Evolutionary conservation across 2,797 vertebrate species (phyloP), one percentile per base, ranked within the genome.

Genomic region (Trachurus trachurus): DNA sequence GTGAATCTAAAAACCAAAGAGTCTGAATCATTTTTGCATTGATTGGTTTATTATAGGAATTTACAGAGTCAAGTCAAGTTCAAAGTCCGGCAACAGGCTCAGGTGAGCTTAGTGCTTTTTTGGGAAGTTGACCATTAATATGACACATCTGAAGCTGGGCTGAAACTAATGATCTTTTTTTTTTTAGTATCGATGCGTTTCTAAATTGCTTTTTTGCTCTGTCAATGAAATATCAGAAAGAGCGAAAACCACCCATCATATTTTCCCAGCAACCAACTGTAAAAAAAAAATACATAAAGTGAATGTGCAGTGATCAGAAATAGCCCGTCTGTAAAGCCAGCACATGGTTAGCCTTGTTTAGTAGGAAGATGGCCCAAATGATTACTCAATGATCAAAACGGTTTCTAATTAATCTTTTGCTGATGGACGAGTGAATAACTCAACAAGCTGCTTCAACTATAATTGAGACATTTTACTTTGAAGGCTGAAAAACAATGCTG

Each of bases 1-100:
- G 50, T 57, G 13, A 49, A n/a, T 72, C 16, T 34, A 39, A 80
- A 72, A 37, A 37, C 34, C 34, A 37, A 8, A 8, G 34, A 37
- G 8, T 49, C 0, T 61, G 50, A 76, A 79, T 80, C 17, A 69
- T 42, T 56, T 56, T 73, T 66, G 3, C 16, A 15, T 34, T 31
- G n/a, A 2, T 42, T 59, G 5, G 49, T 63, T 17, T 56, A 1
- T 70, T 54, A 40, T 1, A 61, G 60, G 53, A 67, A 60, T 66
- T 67, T 79, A 26, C 21, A 15, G 62, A 53, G 21, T 16, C 42
- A 60, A 62, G 21, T 40, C 10, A 26, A 50, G 56, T 81, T 71
- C 71, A 40, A 52, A 31, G 16, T 53, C 49, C 19, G 61, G 44
- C 39, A 37, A 26, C 19, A 16, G 12, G 22, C 2, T 54, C 13